A percentile compares a stretch with the other conserved stretches of the same genome.
Evolutionary conservation across 1,140 invertebrate species (phyloP).

Genomic region (Drosophila saltans): DNA sequence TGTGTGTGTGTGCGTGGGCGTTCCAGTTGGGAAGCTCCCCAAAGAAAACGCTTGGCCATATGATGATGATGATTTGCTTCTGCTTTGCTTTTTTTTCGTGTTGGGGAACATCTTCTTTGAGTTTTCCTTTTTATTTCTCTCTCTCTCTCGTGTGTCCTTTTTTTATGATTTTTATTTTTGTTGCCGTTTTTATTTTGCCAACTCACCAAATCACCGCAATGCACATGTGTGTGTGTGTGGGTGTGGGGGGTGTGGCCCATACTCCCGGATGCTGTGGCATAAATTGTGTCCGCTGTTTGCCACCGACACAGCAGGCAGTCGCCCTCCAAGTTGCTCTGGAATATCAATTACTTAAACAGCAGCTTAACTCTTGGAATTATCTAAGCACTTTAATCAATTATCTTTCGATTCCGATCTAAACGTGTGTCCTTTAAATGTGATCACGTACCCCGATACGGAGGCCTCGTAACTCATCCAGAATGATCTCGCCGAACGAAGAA

Average conservation of each 20-base stretch:
- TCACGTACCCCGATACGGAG: conserved; percentile 38
- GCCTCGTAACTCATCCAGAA: conserved; percentile 75
- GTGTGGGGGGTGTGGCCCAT: conserved; percentile 61
- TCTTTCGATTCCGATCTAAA: conserved; percentile 46
- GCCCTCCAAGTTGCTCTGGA: conserved; percentile 45
- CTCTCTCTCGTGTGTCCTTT: conserved; percentile 30
- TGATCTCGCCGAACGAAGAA: conserved; percentile 40
- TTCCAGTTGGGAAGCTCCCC: conserved; percentile 49
- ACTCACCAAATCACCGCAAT: conserved; percentile 59
- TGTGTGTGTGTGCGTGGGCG: conserved; percentile 43
- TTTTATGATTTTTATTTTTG: conserved; percentile 64
- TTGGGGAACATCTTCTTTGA: conserved; percentile 41
- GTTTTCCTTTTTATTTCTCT: conserved; percentile 63
- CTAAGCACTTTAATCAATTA: conserved; percentile 68
- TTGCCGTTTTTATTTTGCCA: conserved; percentile 66
- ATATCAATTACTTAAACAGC: conserved; percentile 71
- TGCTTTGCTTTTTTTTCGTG: conserved; percentile 35
- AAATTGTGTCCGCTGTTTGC: conserved; percentile 72
- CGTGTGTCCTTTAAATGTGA: conserved; percentile 54
- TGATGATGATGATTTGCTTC: conserved; percentile 68
- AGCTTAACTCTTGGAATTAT: conserved; percentile 55
- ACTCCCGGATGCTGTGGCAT: conserved; percentile 64
- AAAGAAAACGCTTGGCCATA: conserved; percentile 37
- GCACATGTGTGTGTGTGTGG: background rate
- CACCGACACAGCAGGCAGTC: conserved; percentile 58